Evolutionary conservation across 1,140 invertebrate species (phyloP), one percentile per base, ranked within the genome.

Genomic region (Phthorimaea operculella): DNA sequence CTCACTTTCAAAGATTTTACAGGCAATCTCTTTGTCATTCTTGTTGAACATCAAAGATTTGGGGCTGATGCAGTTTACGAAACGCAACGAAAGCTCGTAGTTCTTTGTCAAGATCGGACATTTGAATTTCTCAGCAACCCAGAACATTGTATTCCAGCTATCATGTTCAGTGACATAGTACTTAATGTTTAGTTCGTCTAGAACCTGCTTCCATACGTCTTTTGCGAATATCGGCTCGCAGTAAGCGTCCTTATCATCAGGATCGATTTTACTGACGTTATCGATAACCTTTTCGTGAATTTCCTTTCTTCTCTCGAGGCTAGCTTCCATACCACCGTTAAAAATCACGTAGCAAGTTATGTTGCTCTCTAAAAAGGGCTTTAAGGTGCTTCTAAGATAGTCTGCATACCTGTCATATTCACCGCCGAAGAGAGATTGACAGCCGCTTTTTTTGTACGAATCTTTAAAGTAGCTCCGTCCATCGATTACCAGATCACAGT

Each of bases 381-480:
- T 54, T 1, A 71, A 39, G 18, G 45, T 44, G 10, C 39, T 63
- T 50, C n/a, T 68, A 17, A 71, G 56, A 14, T 66, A 57, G 1
- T 57, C 53, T 10, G 62, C 66, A 45, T 62, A 71, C 33, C 52
- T 56, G 39, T 71, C 62, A 44, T 63, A 71, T 53, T 71, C 66
- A 0, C 62, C 59, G 10, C 68, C 68, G 0, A 63, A 51, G 16
- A 66, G 50, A 53, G 50, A 68, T 28, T 52, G 50, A 11, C 56
- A 68, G 0, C 55, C 53, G 44, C 68, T 66, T 0, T 49, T 51
- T 34, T 55, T 64, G 36, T 68, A 68, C 1, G 51, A 17, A 10
- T 52, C 21, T 48, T 60, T 63, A 47, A 71, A 63, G 52, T 51
- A 71, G 9, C 17, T 51, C 17, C 56, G 18, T 4, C 59, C 68